Base-by-base conservation (phyloP, 2,797 vertebrate genomes). In the Lithobates pipiens region DNA sequence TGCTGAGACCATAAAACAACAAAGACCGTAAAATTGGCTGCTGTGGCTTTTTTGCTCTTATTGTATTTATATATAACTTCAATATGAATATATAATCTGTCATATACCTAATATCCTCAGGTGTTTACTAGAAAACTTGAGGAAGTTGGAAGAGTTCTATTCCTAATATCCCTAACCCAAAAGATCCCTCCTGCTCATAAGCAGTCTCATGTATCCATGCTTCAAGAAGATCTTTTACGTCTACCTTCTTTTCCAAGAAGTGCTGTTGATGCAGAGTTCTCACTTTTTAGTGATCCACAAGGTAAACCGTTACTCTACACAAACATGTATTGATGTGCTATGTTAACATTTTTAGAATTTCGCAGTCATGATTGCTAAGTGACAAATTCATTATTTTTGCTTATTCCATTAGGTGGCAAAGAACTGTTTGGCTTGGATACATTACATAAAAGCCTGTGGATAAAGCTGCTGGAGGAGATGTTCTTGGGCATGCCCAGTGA, bases 401-500 rank as follows among this genome's bases (percentile, higher is more conserved):
- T 67, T 80, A 73, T 82, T 88, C 5, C 76, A 25, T 0, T 80
- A 93, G 91, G 93, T 95, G 98, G 98, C 0, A 99, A 99, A 89
- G 98, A 99, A 90, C 94, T 99, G 72, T 99, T 99, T 84, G 98
- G 98, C 25, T 92, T 99, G 7, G 98, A 99, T 90, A 99, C 98
- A 5, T 97, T 99, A 77, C 98, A 99, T 91, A 99, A 99, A 90
- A 98, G 98, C 87, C 90, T 99, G 90, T 99, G 98, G 98, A 99
- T 99, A 92, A 99, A 99, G 89, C 95, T 99, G 39, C 93, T 99
- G 83, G 98, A 99, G 90, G 98, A 99, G 90, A 99, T 99, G 98
- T 99, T 99, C 85, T 94, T 99, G 88, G 98, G 98, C 83, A 99
- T 99, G 98, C 98, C 98, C 25, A 99, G 98, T 5, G 98, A 99